Conservation (phyloP, 2,888 invertebrate species). For the Diadegma fenestrale region DNA sequence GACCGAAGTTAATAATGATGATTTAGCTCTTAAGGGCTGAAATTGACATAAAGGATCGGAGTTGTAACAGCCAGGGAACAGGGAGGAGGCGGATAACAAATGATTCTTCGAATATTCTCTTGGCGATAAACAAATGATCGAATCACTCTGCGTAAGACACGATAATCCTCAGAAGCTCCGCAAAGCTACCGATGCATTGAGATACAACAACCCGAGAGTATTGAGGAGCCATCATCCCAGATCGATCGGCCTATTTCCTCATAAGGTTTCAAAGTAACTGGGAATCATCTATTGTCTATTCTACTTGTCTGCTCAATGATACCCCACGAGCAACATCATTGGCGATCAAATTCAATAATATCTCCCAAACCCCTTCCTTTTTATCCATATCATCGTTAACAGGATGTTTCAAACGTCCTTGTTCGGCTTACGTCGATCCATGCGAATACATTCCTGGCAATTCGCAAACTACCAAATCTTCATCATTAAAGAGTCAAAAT, state of each 20-base stretch:
- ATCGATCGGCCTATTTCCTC: conserved; percentile 35
- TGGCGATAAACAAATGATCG: conserved; percentile 65
- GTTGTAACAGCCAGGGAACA: background rate
- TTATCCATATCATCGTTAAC: background rate
- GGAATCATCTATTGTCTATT: conserved; percentile 15
- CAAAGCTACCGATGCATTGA: conserved; percentile 55
- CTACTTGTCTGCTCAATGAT: background rate
- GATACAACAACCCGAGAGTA: conserved; percentile 57
- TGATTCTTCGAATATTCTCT: conserved; percentile 44
- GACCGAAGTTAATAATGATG: conserved; percentile 29
- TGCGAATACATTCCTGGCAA: no score
- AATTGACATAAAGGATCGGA: background rate
- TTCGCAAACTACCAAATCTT: no score
- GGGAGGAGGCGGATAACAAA: background rate
- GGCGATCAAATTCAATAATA: background rate
- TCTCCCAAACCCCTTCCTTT: background rate
- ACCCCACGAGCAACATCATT: conserved; percentile 30
- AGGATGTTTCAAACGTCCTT: no score
- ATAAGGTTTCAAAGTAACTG: conserved; percentile 21
- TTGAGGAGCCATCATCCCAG: conserved; percentile 34
- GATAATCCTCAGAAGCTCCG: conserved; percentile 68
- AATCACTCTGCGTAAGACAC: conserved; percentile 62
- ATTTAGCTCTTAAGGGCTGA: background rate
- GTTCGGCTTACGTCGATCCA: no score
- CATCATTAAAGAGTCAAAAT: no score